phyloP scores from a whole-genome alignment of 2,797 vertebrate genomes.

The Scarus forsteni region DNA sequence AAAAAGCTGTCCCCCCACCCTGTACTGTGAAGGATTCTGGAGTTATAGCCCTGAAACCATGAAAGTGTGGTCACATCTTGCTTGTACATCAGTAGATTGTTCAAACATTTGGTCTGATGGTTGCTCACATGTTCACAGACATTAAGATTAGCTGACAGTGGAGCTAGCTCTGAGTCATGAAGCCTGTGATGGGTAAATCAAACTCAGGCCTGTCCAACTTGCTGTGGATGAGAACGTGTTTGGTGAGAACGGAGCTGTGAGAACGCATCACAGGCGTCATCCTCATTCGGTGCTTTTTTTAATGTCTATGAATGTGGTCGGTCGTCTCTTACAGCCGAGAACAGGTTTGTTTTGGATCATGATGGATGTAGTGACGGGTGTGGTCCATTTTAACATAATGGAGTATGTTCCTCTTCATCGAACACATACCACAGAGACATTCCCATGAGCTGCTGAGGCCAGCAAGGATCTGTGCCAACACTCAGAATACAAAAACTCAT shows the following conservation, averaged over 20 bases:
- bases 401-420: constrained; percentile 17
- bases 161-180: background rate
- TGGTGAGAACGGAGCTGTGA: constrained; percentile 1
- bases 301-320: constrained; percentile 9
- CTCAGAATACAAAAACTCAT: no score
- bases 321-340: constrained; percentile 1
- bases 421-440: constrained; percentile 43
- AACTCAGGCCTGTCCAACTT: constrained; percentile 4
- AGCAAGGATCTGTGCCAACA: background rate
- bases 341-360: constrained; percentile 52
- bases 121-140: background rate
- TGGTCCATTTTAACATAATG: constrained; percentile 40
- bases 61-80: background rate
- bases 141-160: background rate
- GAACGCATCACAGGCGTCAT: constrained; percentile 15
- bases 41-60: background rate
- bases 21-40: no score
- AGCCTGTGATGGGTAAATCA: background rate
- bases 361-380: constrained; percentile 49
- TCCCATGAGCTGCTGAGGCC: constrained; percentile 32
- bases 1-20: no score
- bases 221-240: constrained; percentile 3
- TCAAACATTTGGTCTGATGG: background rate
- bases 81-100: no score
- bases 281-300: constrained; percentile 3